Percentiles rank a stretch among this genome's conserved stretches.
These are phyloP conservation scores for Acleris laterana DNA, from an alignment of 2,888 invertebrate genomes.

Conservation along the genomic window DNA sequence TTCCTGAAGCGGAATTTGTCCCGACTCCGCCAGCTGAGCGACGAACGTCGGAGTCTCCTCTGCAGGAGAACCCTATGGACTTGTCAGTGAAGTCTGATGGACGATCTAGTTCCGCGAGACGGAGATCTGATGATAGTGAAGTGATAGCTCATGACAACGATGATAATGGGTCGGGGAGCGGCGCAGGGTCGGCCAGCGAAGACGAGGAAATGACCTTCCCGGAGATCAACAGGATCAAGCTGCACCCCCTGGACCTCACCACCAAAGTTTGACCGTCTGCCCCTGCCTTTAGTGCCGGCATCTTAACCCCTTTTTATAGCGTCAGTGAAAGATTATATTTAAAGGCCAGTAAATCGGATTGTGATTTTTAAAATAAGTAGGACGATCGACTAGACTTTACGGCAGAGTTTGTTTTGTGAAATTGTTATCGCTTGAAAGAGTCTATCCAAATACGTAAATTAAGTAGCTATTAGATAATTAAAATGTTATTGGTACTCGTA, in stretches of 20 bases:
- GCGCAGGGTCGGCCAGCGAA: conserved; percentile 75
- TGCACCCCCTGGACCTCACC: conserved; percentile 87
- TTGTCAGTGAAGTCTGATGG: conserved; percentile 89
- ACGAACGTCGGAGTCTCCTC: conserved; percentile 80
- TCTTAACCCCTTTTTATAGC: conserved; percentile 50
- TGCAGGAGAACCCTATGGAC: conserved; percentile 92
- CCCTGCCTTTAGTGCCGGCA: conserved; percentile 50
- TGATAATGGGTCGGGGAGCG: conserved; percentile 74
- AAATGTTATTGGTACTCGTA: conserved; percentile 67
- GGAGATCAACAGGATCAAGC: conserved; percentile 84
- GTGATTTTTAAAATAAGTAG: conserved; percentile 77
- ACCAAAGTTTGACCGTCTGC: conserved; percentile 86
- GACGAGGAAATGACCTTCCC: conserved; percentile 83
- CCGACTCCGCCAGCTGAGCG: conserved; percentile 73
- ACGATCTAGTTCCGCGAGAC: conserved; percentile 78
- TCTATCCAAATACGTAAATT: conserved; percentile 83
- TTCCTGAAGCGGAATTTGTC: conserved; percentile 82
- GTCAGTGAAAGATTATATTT: conserved; percentile 60
- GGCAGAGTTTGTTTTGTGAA: conserved; percentile 62
- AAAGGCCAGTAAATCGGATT: conserved; percentile 80
- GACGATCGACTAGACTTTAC: conserved; percentile 53
- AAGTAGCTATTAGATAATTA: conserved; percentile 67
- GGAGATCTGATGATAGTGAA: conserved; percentile 81
- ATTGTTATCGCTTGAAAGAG: conserved; percentile 81
- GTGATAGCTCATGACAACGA: conserved; percentile 73